Evolutionary conservation across 2,797 vertebrate genomes (phyloP), one percentile per base, ranked within the genome.

Genomic region (Garrulus glandarius): DNA sequence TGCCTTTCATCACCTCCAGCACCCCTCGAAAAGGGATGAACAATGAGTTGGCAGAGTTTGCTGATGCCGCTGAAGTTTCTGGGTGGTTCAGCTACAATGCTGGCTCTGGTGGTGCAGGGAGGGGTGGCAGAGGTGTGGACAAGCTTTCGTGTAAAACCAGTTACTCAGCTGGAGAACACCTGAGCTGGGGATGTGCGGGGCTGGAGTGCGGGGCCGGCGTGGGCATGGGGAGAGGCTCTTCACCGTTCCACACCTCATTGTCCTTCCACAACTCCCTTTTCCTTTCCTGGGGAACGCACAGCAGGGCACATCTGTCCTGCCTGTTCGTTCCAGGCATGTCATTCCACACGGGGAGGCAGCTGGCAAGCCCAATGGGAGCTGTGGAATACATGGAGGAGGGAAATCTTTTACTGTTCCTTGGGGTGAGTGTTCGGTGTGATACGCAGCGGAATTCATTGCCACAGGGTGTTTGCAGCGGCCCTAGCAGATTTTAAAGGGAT

Each of bases 191-290:
- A 9, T 9, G 3, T 0, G 9, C 34, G 6, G 56, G 17, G 16
- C 13, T 4, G 2, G 29, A 18, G 61, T 7, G 6, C 7, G 1
- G 1, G 29, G 22, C 10, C 0, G 0, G 41, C 11, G 2, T 1
- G 13, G 49, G 59, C n/a, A 3, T 1, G 1, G 29, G 47, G 65
- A 41, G 15, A 1, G 5, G 57, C 7, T 18, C 12, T 5, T 77
- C n/a, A 17, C 36, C 26, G 0, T 11, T 3, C 41, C 69, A 37
- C 55, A 5, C 5, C 5, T 63, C 9, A 1, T 2, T 29, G 32
- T 9, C 29, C 57, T 22, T 15, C 34, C 4, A 2, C 50, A 20
- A 2, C 20, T 34, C 32, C 77, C 34, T 57, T 19, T 57, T 14
- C 43, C 23, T 15, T 29, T 1, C 3, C 46, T 21, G 27, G 46